Evolutionary conservation across 2,797 vertebrate species (phyloP), one percentile per base, ranked within the genome.

Genomic region (Siniperca undulata): DNA sequence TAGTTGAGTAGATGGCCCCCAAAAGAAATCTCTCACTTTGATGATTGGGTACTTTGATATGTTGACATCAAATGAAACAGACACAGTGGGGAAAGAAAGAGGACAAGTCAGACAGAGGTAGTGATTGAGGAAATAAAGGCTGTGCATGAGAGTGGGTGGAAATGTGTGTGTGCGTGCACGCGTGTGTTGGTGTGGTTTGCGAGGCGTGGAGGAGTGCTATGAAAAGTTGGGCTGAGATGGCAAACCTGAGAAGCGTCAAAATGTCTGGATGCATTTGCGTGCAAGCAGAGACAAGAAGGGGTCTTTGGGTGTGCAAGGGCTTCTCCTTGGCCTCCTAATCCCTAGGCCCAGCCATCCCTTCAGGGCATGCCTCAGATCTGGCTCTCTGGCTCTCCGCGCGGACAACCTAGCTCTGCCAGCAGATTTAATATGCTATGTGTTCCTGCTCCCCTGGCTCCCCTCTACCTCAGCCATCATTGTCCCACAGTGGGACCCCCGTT

Each of bases 291-390:
- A 98, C 97, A 96, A 97, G 97, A 97, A 97, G 96, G 96, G 96
- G 96, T 97, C 96, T 96, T 96, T 94, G 96, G 96, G 95, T 95
- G 96, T 93, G 89, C 89, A 89, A 95, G 96, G 96, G 96, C 95
- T 97, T 97, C 97, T 97, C 96, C 97, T 97, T 96, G 97, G 95
- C 95, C 95, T 96, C 96, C 95, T 98, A 99, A 99, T 99, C 98
- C 98, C 98, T 97, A 97, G 97, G 97, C 97, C 97, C 97, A 97
- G 97, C 97, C 97, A 98, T 94, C 97, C 97, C 98, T 99, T 98
- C 97, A 98, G 98, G 98, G 97, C 97, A 99, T 97, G 96, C 97
- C 97, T 99, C 97, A 98, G 98, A 99, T 99, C 98, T 98, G 93
- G 92, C 94, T 95, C 92, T 85, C 92, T 92, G 91, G 91, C 91